A percentile compares a stretch with the other conserved stretches of the same genome.
Conservation (phyloP, 2,113 vertebrate genomes). For the Pedetes capensis region DNA sequence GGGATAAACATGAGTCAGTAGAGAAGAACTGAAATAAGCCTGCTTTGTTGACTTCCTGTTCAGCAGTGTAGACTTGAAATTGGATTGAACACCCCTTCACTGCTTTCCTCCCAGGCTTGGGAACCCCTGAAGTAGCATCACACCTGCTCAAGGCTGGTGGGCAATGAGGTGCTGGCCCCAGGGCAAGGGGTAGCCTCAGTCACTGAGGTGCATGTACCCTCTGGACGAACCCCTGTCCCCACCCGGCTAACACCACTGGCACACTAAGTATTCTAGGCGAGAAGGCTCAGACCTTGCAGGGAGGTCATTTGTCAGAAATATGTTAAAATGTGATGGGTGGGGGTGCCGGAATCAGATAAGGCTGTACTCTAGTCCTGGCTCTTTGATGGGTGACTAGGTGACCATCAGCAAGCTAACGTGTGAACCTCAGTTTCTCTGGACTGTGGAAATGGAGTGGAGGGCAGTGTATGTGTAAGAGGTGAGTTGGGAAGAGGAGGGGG, state of each 20-base stretch:
- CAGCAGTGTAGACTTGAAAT: background rate
- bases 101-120: background rate
- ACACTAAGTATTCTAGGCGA: background rate
- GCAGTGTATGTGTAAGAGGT: background rate
- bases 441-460: background rate
- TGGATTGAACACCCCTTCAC: background rate
- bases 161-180: no score
- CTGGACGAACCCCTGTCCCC: rapidly evolving
- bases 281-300: no score
- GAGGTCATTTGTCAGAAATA: background rate
- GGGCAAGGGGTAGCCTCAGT: background rate
- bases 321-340: background rate
- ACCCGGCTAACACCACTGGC: background rate
- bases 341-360: background rate
- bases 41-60: background rate
- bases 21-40: background rate
- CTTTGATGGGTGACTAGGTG: rapidly evolving
- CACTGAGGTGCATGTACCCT: no score
- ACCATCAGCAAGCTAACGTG: background rate
- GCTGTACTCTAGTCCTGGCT: background rate
- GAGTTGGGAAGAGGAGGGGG: background rate
- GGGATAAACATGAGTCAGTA: background rate
- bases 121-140: background rate
- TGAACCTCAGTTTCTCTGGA: background rate
- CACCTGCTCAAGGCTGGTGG: background rate